Evolutionary conservation across 1,140 invertebrate genomes (phyloP).

Genomic region (Metopolophium dirhodum): DNA sequence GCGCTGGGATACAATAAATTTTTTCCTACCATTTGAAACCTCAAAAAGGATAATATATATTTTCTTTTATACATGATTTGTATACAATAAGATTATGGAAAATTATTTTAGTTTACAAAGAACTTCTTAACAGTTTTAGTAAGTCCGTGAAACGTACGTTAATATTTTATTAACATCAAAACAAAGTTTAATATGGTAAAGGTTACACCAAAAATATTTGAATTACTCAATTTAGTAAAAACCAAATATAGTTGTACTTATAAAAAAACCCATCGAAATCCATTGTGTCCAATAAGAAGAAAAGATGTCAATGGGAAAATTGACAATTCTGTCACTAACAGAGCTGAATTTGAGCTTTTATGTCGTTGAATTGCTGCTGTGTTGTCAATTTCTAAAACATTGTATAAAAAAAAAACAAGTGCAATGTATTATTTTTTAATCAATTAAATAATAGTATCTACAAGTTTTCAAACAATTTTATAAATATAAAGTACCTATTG

Average conservation of each 20-base stretch:
- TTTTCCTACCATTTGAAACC: neutral
- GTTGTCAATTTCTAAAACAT: conserved; percentile 61
- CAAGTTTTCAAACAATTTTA: neutral
- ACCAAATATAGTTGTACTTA: conserved; percentile 29
- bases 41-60: neutral
- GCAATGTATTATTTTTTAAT: neutral
- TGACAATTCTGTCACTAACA: conserved; percentile 13
- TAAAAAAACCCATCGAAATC: conserved; percentile 30
- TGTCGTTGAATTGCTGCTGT: conserved; percentile 61
- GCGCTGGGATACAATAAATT: neutral
- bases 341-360: conserved; percentile 58
- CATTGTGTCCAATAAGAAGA: conserved; percentile 24
- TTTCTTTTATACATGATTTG: neutral
- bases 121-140: neutral
- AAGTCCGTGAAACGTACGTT: neutral
- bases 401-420: neutral
- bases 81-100: neutral
- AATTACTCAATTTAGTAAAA: neutral
- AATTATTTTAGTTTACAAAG: neutral
- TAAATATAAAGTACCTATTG: too few species aligned
- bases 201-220: neutral
- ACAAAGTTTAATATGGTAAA: conserved; percentile 18
- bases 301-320: conserved; percentile 12
- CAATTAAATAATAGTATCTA: neutral
- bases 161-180: conserved; percentile 8